phyloP scores from a whole-genome alignment of 2,113 vertebrate species.

The Mandrillus leucophaeus region DNA sequence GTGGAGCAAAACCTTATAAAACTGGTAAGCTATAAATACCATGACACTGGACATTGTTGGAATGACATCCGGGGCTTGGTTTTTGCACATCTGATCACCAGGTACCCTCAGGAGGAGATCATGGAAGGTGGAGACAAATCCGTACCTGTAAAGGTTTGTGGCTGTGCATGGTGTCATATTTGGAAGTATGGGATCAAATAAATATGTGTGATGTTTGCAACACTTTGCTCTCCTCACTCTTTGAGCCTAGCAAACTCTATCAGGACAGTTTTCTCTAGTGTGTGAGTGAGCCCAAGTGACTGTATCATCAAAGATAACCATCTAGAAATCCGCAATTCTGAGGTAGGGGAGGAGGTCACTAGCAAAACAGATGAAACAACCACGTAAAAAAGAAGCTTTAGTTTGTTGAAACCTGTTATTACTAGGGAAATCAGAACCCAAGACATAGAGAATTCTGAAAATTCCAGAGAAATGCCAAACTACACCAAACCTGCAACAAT shows the following conservation, averaged over 20 bases:
- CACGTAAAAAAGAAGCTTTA: not conserved
- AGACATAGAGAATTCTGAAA: slow-evolving; percentile 42
- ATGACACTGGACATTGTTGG: not conserved
- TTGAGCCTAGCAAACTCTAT: not conserved
- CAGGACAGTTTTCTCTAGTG: not conserved
- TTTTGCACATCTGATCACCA: slow-evolving; percentile 29
- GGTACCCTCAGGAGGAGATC: not conserved
- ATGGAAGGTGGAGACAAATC: not conserved
- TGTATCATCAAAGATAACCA: not conserved
- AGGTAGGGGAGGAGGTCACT: not conserved
- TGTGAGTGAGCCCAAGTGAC: not conserved
- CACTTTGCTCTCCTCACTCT: not conserved
- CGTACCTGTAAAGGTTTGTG: not conserved
- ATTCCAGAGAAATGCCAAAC: slow-evolving; percentile 3
- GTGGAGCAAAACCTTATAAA: not conserved
- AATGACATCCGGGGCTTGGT: not conserved
- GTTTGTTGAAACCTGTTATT: slow-evolving; percentile 38
- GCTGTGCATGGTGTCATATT: not conserved
- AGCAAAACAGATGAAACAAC: slow-evolving; percentile 26
- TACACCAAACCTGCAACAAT: not conserved
- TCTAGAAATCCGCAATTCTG: not conserved
- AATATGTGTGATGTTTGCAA: not conserved
- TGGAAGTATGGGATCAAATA: not conserved
- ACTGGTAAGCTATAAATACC: not conserved
- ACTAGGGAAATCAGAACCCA: slow-evolving; percentile 23